Conservation (phyloP, 1,140 invertebrate genomes). For the Anastrepha obliqua region DNA sequence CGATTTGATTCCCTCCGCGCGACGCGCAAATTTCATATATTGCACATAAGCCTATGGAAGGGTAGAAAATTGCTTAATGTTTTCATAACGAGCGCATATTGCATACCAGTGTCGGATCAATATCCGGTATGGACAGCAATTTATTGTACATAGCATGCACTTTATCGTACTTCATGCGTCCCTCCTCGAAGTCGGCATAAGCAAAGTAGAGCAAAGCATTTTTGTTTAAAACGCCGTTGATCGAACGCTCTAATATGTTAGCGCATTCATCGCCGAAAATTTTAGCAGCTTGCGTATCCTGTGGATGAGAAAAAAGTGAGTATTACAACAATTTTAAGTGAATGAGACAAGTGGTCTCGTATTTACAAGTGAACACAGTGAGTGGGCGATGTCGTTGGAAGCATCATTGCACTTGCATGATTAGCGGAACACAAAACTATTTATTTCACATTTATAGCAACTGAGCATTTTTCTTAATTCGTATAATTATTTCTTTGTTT, state of each 20-base stretch:
- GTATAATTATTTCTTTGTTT: too few species aligned
- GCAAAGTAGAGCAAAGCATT: conserved; percentile 98
- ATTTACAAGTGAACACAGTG: conserved; percentile 22
- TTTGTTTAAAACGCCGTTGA: conserved; percentile 89
- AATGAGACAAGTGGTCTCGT: not conserved
- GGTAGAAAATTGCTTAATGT: conserved; percentile 22
- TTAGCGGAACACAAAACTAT: not conserved
- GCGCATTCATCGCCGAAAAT: conserved; percentile 95
- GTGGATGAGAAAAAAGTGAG: conserved; percentile 6
- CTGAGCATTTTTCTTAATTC: too few species aligned
- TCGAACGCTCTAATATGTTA: conserved; percentile 94
- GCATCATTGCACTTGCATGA: conserved; percentile 59
- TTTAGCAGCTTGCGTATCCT: conserved; percentile 94
- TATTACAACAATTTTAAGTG: conserved; percentile 5
- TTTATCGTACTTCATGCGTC: conserved; percentile 96
- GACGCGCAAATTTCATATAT: conserved; percentile 98
- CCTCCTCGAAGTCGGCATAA: conserved; percentile 99
- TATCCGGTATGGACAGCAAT: conserved; percentile 89
- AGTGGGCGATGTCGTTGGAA: conserved; percentile 52
- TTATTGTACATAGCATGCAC: conserved; percentile 97
- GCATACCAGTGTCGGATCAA: conserved; percentile 94
- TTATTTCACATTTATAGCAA: not conserved
- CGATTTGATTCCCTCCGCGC: conserved; percentile 98
- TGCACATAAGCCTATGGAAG: conserved; percentile 91
- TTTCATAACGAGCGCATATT: conserved; percentile 5